Evolutionary conservation across 2,888 invertebrate genomes (phyloP).

Genomic region (Heliconius aoede): DNA sequence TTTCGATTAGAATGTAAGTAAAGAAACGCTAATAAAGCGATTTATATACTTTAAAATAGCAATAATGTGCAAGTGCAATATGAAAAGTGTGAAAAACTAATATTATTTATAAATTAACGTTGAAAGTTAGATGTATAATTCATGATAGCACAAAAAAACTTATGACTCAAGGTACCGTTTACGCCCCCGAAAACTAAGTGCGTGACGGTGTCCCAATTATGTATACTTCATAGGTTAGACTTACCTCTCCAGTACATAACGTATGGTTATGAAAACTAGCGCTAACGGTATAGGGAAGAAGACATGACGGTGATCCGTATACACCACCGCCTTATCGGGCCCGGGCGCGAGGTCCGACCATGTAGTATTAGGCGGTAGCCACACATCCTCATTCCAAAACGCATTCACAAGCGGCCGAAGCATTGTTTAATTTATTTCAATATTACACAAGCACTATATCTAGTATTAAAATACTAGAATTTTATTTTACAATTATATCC

Average conservation of each 20-base stretch:
- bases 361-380: slow-evolving; percentile 95
- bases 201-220: slow-evolving; percentile 32
- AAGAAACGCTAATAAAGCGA: background rate
- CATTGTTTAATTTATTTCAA: slow-evolving; percentile 55
- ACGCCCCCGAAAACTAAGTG: slow-evolving; percentile 46
- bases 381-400: slow-evolving; percentile 94
- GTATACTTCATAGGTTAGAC: slow-evolving; percentile 35
- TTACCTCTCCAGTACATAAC: slow-evolving; percentile 94
- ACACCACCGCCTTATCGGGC: slow-evolving; percentile 87
- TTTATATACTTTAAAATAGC: background rate
- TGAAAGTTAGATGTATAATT: slow-evolving; percentile 16
- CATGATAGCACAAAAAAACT: slow-evolving; percentile 26
- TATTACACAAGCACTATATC: slow-evolving; percentile 26
- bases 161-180: slow-evolving; percentile 44
- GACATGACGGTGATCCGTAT: slow-evolving; percentile 92
- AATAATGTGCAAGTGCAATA: background rate
- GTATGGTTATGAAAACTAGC: slow-evolving; percentile 88
- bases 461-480: slow-evolving; percentile 41
- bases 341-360: slow-evolving; percentile 94
- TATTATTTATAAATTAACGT: slow-evolving; percentile 1
- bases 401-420: slow-evolving; percentile 73
- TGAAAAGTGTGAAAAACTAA: background rate
- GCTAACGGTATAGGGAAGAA: slow-evolving; percentile 93
- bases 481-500: slow-evolving; percentile 45
- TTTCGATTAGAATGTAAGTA: background rate